Percentiles rank a stretch among this genome's conserved stretches.
Conservation (phyloP, 2,113 vertebrate genomes). For the Tympanuchus pallidicinctus region DNA sequence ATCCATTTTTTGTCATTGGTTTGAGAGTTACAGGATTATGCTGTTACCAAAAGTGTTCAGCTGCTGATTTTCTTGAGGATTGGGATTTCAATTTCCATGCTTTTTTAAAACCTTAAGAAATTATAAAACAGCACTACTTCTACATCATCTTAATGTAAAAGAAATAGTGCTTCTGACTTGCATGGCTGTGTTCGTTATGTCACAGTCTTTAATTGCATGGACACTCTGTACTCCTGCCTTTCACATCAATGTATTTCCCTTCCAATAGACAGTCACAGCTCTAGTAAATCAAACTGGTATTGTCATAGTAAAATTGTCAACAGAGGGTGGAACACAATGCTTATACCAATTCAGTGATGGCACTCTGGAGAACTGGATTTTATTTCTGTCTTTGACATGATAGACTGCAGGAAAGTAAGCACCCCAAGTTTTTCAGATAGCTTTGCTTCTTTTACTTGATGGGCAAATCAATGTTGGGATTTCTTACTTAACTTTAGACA, state of each 20-base stretch:
- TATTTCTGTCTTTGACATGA: not conserved
- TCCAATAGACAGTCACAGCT: not conserved
- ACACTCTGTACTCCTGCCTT: not conserved
- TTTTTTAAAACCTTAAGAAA: not conserved
- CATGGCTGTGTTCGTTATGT: accelerated
- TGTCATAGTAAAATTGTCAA: not conserved
- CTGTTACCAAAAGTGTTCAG: not conserved
- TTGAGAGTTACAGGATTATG: not conserved
- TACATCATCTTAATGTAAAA: not conserved
- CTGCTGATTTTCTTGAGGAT: not conserved
- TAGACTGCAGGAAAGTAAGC: not conserved
- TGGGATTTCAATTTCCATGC: not conserved
- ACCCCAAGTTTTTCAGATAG: not conserved
- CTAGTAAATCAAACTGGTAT: not conserved
- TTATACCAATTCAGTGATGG: not conserved
- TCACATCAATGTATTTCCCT: not conserved
- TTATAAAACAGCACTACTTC: not conserved
- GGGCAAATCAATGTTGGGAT: not conserved
- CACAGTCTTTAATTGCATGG: no score
- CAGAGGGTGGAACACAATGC: not conserved
- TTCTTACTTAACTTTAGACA: not conserved
- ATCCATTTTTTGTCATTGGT: not conserved
- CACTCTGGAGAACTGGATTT: not conserved
- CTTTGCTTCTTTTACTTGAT: not conserved
- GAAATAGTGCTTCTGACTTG: not conserved